Conservation (phyloP, 2,113 vertebrate species). For the Calidris pygmaea region DNA sequence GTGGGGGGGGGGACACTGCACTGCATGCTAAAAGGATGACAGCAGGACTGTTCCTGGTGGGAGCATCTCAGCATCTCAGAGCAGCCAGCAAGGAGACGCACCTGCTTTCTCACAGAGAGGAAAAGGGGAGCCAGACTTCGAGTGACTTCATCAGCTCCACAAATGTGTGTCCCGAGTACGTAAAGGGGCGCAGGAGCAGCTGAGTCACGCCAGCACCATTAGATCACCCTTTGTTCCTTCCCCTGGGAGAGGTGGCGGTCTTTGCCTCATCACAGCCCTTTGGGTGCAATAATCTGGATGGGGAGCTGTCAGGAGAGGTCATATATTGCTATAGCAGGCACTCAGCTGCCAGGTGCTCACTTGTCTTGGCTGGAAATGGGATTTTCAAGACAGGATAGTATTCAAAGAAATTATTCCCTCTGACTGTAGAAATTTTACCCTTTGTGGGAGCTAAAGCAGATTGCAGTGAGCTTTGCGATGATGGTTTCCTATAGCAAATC, state of each 20-base stretch:
- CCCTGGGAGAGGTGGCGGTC: background rate
- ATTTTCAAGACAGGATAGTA: background rate
- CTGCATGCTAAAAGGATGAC: background rate
- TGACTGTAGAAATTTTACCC: background rate
- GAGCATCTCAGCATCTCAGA: background rate
- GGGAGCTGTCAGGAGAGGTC: background rate
- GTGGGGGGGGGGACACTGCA: too few relatives aligned
- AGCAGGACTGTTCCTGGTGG: background rate
- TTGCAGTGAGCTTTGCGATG: background rate
- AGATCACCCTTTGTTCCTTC: constrained; percentile 6
- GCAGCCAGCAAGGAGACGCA: background rate
- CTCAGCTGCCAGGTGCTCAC: background rate
- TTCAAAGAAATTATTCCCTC: background rate
- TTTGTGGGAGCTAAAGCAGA: background rate
- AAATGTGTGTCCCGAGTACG: background rate
- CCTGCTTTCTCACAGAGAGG: background rate
- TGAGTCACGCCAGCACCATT: background rate
- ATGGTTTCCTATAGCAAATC: background rate
- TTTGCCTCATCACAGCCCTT: background rate
- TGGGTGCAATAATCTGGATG: background rate
- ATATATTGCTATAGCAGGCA: background rate
- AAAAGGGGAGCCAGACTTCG: background rate
- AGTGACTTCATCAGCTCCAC: background rate
- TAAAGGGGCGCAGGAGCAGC: background rate
- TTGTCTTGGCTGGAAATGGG: background rate